These are phyloP conservation scores for Myrmophylax atrothorax DNA, from an alignment of 2,113 vertebrate genomes.

Conservation along the genomic window DNA sequence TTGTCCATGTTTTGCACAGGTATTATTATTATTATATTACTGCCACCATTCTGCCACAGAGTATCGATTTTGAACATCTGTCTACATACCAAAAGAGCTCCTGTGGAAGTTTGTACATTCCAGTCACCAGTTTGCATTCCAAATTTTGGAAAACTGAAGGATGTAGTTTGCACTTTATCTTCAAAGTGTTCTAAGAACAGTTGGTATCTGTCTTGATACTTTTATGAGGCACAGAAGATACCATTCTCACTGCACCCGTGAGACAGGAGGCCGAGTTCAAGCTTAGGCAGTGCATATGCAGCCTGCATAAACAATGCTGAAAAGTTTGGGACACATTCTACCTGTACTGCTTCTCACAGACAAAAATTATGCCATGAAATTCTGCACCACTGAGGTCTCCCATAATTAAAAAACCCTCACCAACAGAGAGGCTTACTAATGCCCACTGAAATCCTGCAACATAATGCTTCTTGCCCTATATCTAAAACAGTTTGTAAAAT, in stretches of 20 bases:
- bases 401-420: not conserved
- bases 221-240: not conserved
- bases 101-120: not conserved
- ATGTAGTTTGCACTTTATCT: not conserved
- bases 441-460: not conserved
- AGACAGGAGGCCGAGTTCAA: not conserved
- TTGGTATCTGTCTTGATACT: not conserved
- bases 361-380: not conserved
- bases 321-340: not conserved
- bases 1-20: not conserved
- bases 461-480: not conserved
- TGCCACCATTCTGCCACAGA: not conserved
- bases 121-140: not conserved
- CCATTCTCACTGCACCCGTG: accelerated
- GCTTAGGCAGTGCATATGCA: not conserved
- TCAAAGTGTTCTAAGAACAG: not conserved
- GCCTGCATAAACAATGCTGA: not conserved
- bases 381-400: not conserved
- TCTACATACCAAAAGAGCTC: not conserved
- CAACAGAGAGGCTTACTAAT: not conserved
- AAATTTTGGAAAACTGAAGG: not conserved
- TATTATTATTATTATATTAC: not conserved
- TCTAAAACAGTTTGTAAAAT: not conserved
- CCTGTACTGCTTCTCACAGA: not conserved
- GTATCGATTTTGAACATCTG: not conserved